phyloP scores from a whole-genome alignment of 2,113 vertebrate species.

The Paradisaea rubra region DNA sequence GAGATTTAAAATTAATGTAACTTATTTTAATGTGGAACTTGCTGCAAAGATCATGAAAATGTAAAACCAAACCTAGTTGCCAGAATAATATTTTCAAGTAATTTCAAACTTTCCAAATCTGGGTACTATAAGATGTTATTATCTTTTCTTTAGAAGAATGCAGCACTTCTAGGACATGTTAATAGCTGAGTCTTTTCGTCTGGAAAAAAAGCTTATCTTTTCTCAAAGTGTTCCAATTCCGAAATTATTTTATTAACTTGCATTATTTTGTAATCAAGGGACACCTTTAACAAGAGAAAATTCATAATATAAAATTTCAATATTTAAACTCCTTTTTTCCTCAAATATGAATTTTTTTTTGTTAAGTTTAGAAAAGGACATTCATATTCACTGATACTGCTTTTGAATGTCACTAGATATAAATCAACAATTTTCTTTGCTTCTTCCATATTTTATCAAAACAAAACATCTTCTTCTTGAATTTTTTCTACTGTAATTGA shows the following conservation, averaged over 20 bases:
- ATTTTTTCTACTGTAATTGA: neutral
- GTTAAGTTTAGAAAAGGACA: neutral
- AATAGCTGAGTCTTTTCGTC: neutral
- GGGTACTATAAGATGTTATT: rapidly evolving
- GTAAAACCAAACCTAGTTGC: neutral
- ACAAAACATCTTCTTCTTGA: neutral
- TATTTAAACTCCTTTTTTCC: neutral
- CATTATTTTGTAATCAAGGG: neutral
- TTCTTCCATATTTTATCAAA: neutral
- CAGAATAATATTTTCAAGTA: neutral
- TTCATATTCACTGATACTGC: neutral
- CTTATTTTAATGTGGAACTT: neutral
- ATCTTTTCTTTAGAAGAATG: neutral
- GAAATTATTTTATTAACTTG: neutral
- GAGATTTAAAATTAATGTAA: neutral
- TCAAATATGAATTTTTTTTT: neutral
- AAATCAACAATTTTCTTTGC: neutral
- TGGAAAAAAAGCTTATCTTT: neutral
- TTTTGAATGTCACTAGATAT: neutral
- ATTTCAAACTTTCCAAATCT: neutral
- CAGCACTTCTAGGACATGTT: neutral
- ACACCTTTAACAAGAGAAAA: neutral
- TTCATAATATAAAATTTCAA: neutral
- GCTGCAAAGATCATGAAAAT: neutral
- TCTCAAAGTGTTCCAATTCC: neutral